phyloP scores from a whole-genome alignment of 92 coral and sea anemone species.

The Phymanthus crucifer region DNA sequence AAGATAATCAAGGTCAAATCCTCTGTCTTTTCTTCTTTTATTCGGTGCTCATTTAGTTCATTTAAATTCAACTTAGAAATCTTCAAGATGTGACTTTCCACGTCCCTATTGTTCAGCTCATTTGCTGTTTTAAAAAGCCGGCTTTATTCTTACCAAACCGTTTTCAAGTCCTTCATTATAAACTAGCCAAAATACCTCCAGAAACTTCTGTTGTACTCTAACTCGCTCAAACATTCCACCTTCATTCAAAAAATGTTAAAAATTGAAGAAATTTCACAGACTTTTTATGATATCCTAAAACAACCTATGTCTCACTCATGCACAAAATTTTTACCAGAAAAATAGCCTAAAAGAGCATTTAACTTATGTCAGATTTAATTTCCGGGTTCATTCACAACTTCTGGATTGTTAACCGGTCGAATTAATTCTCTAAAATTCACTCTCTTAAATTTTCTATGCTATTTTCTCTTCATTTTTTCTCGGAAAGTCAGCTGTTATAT shows the following conservation, averaged over 20 bases:
- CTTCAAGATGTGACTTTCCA: background rate
- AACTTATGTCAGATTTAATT: background rate
- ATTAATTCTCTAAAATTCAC: background rate
- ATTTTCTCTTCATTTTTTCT: background rate
- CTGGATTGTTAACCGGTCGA: background rate
- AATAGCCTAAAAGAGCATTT: background rate
- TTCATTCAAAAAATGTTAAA: background rate
- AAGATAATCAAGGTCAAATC: background rate
- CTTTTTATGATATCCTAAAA: background rate
- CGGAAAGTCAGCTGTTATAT: conserved; percentile 6
- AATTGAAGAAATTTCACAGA: background rate
- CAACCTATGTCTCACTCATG: background rate
- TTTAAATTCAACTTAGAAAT: background rate
- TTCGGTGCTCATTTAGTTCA: background rate
- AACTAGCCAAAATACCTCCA: background rate
- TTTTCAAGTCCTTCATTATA: background rate
- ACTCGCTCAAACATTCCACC: background rate
- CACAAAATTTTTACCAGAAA: background rate
- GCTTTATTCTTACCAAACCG: background rate
- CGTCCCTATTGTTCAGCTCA: background rate
- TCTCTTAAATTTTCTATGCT: background rate
- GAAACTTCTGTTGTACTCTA: background rate
- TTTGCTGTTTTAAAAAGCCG: background rate
- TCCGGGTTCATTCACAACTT: conserved; percentile 1
- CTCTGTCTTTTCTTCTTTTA: background rate